Evolutionary conservation across 2,888 invertebrate species (phyloP), one percentile per base, ranked within the genome.

Genomic region (Thecophora atra): DNA sequence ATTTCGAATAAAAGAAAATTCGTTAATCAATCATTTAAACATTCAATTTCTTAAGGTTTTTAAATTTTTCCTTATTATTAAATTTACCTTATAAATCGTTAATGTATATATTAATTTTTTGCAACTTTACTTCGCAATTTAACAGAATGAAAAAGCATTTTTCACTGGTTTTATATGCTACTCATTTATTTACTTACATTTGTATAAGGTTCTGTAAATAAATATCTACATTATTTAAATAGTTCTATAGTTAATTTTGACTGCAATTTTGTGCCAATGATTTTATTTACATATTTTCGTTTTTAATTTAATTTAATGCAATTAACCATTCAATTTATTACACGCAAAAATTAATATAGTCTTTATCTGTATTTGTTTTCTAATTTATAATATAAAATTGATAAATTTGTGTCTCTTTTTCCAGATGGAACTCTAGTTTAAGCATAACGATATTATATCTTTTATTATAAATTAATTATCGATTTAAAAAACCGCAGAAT

Each of bases 211-310:
- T 37, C 6, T 30, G 8, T 8, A 72, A 72, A 74, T 67, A 74
- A 75, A 71, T 69, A 65, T 76, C 51, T 26, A 66, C 42, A 47
- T 44, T 70, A 63, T 70, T 71, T 58, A 73, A 70, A 58, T 26
- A 52, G 37, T 19, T 70, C 70, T 73, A 24, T 37, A 37, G 6
- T 37, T 60, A 37, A 72, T 74, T 79, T 83, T 82, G 79, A 84
- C 81, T 84, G 84, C 84, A 82, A 83, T 80, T 84, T 70, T 84
- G 83, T 85, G 85, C 85, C 84, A 85, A 84, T 84, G 81, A 84
- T 83, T 80, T 79, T 76, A 77, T 78, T 37, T 0, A 37, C 11
- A 8, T 37, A 8, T 37, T 11, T 37, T 37, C 11, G 6, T 42
- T 52, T 65, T 56, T 19, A 19, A 62, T 54, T 72, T 42, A 60